Conservation (phyloP, 2,797 vertebrate species). For the Prunella strophiata region DNA sequence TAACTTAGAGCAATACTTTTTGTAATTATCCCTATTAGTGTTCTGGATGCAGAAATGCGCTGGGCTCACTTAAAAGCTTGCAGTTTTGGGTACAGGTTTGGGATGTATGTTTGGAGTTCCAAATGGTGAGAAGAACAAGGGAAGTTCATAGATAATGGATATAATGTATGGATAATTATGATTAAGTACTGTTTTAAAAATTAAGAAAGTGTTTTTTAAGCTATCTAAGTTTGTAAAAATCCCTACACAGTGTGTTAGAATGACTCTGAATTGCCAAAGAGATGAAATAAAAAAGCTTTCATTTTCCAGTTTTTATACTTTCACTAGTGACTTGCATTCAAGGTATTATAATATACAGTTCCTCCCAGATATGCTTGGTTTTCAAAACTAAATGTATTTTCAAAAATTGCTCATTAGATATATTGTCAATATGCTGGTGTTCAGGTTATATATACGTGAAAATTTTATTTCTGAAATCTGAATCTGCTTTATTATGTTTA, state of each 20-base stretch:
- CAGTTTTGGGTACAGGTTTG: neutral
- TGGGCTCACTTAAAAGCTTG: neutral
- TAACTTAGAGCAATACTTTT: neutral
- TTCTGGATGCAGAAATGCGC: neutral
- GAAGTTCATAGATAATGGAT: neutral
- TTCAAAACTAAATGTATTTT: neutral
- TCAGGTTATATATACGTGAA: neutral
- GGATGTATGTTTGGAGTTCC: neutral
- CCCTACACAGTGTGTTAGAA: neutral
- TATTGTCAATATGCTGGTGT: neutral
- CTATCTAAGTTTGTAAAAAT: neutral
- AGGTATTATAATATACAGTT: neutral
- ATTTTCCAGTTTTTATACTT: neutral
- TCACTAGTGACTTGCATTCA: neutral
- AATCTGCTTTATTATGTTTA: conserved; percentile 11
- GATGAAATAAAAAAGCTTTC: neutral
- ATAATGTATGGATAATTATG: neutral
- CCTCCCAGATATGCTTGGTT: neutral
- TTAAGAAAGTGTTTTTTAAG: neutral
- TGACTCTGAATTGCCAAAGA: neutral
- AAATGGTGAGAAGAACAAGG: neutral
- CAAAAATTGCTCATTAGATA: neutral
- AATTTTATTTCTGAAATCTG: neutral
- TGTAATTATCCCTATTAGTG: neutral
- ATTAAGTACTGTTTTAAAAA: neutral